Evolutionary conservation across 2,888 invertebrate species (phyloP).

Genomic region (Amblyjoppa proteus): DNA sequence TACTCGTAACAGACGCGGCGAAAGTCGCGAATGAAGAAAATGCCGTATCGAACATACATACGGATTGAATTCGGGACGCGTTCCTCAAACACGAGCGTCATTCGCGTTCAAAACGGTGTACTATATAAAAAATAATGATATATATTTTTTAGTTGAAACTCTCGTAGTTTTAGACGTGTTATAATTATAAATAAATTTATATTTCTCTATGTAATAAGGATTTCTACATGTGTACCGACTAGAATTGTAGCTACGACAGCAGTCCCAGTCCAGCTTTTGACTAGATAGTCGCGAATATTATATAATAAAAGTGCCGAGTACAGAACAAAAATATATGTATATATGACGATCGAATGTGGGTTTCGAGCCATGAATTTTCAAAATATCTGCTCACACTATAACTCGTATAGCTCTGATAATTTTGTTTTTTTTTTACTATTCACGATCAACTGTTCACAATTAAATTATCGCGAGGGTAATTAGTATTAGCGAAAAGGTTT

Average conservation of each 20-base stretch:
- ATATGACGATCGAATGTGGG: neutral
- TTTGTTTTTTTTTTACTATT: neutral
- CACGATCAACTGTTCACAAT: neutral
- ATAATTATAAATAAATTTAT: slow-evolving; percentile 60
- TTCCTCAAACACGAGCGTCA: neutral
- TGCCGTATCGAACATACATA: neutral
- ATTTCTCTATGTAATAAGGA: slow-evolving; percentile 59
- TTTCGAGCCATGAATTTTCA: neutral
- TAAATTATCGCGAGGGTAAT: neutral
- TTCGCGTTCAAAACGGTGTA: slow-evolving; percentile 22
- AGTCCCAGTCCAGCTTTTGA: neutral
- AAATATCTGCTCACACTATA: neutral
- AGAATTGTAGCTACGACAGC: neutral
- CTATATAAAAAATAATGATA: slow-evolving; percentile 46
- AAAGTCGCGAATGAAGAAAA: neutral
- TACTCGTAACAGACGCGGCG: neutral
- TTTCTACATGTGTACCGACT: slow-evolving; percentile 31
- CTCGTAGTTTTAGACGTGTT: slow-evolving; percentile 28
- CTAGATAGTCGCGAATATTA: neutral
- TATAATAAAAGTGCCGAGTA: slow-evolving; percentile 14
- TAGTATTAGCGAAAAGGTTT: no score
- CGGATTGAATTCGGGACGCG: neutral
- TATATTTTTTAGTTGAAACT: slow-evolving; percentile 43
- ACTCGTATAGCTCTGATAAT: neutral
- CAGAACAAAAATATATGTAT: neutral